phyloP scores from a whole-genome alignment of 2,113 vertebrate species.

The Pitta sordida region DNA sequence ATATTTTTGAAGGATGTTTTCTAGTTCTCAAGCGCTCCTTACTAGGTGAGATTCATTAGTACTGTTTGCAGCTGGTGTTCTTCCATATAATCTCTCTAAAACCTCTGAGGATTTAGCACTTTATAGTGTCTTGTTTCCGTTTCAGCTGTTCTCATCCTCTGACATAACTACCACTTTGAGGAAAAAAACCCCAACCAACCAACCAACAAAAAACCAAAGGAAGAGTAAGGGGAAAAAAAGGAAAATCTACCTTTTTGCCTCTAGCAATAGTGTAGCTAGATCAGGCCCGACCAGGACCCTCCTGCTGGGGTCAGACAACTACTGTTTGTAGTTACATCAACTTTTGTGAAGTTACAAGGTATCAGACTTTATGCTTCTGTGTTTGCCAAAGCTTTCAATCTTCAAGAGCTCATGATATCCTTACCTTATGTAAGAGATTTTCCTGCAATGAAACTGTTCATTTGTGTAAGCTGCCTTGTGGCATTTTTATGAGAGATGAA shows the following conservation, averaged over 20 bases:
- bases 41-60: neutral
- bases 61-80: neutral
- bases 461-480: neutral
- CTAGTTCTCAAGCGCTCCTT: neutral
- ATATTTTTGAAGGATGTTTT: neutral
- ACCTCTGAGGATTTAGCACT: neutral
- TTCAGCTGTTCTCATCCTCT: neutral
- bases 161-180: neutral
- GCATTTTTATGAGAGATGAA: neutral
- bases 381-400: constrained; percentile 2
- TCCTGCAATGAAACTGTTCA: neutral
- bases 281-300: neutral
- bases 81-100: neutral
- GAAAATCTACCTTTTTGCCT: neutral
- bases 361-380: neutral
- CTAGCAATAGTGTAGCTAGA: neutral
- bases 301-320: neutral
- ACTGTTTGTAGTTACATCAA: neutral
- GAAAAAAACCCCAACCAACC: neutral
- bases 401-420: neutral
- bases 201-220: neutral
- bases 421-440: neutral
- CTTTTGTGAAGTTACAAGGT: neutral
- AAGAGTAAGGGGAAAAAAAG: neutral
- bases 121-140: neutral